Base-by-base conservation (phyloP, 2,888 invertebrate species). In the Cabera pusaria region DNA sequence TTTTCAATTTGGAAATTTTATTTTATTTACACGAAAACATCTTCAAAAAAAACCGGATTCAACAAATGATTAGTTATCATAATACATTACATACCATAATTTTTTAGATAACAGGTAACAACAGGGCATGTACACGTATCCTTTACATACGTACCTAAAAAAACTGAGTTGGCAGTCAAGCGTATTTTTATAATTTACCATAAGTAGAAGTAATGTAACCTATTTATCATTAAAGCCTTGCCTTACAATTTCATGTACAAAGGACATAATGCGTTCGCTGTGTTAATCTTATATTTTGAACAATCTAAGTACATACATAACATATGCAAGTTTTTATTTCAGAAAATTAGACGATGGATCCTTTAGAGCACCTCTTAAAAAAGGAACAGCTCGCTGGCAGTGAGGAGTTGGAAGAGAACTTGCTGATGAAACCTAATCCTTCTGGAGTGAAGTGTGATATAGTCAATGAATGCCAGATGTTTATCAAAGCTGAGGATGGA, bases 401-500 rank as follows among this genome's bases (percentile, higher is more conserved):
- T 35, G 38, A 28, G 11, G 49, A 57, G 21, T 29, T 58, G 28
- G 70, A 71, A 8, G 72, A 75, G 38, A 73, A 74, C 39, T 58
- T 68, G 18, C 44, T 76, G 11, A 44, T 59, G 7, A 71, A 69
- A 37, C 49, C 67, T 2, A 73, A 72, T 27, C 51, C 68, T 18
- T 35, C 69, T 14, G 68, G 66, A 40, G 74, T 73, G 2, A 77
- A 74, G 39, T 72, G 70, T 62, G 80, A 88, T 48, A 68, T 88
- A 54, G 70, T 83, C 4, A 85, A 88, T 70, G 85, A 88, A 54
- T 85, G 82, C 50, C 74, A 84, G 57, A 76, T 79, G 62, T 82
- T 87, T 39, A 55, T 88, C 16, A 81, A 72, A 41, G 76, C 86
- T 40, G 88, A 88, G 49, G 84, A 86, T 44, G 88, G 88, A 5